Conservation (phyloP, 1,140 invertebrate species). For the Pentalonia nigronervosa region DNA sequence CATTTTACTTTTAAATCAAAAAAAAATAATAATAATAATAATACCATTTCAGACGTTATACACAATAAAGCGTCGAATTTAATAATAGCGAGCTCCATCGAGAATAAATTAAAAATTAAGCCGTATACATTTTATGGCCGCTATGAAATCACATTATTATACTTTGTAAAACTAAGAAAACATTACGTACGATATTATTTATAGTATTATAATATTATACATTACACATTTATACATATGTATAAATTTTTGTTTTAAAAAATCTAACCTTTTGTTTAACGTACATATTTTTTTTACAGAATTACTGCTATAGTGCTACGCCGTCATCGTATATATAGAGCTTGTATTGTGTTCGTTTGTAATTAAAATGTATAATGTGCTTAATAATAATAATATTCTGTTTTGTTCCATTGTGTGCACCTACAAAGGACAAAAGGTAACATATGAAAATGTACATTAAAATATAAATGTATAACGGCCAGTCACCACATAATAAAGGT, state of each 20-base stretch:
- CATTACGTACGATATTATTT: neutral
- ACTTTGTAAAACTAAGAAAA: conserved; percentile 17
- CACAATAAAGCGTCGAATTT: neutral
- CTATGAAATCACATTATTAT: neutral
- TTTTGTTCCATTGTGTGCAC: conserved; percentile 1
- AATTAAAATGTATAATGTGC: conserved; percentile 26
- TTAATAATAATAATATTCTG: conserved; percentile 27
- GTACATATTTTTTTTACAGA: conserved; percentile 24
- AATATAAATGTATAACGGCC: neutral
- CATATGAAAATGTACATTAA: conserved; percentile 43
- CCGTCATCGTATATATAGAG: neutral
- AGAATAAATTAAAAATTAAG: neutral
- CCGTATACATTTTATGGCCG: neutral
- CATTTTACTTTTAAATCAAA: neutral
- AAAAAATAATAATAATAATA: neutral
- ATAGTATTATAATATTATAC: neutral
- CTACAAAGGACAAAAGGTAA: conserved; percentile 46
- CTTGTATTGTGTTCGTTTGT: conserved; percentile 7
- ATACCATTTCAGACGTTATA: neutral
- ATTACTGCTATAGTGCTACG: neutral
- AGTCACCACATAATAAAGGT: neutral
- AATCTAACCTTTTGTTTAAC: conserved; percentile 32
- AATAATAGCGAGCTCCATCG: neutral
- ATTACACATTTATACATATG: conserved; percentile 3
- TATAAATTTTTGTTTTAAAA: neutral